Conservation (phyloP, 2,113 vertebrate species). For the Nerophis ophidion region DNA sequence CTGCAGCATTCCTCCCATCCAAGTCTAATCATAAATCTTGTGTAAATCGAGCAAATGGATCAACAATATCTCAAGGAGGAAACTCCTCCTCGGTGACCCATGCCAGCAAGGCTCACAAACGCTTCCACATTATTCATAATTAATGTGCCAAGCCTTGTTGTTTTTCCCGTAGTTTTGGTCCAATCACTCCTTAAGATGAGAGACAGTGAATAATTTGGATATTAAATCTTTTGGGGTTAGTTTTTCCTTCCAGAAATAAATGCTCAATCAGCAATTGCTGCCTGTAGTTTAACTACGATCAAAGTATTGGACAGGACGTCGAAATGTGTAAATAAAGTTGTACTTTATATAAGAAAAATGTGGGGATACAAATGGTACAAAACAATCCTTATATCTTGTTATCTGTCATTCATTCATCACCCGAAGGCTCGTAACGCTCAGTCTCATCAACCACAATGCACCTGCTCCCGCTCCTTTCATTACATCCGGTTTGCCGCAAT, state of each 20-base stretch:
- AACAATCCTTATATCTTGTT: too few relatives aligned
- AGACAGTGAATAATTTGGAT: constrained; percentile 48
- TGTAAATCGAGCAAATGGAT: not conserved
- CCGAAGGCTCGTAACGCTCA: too few relatives aligned
- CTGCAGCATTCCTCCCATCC: not conserved
- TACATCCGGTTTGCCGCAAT: too few relatives aligned
- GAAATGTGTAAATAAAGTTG: too few relatives aligned
- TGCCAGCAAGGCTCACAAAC: constrained; percentile 37
- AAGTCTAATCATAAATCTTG: not conserved
- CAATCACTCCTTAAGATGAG: constrained; percentile 4
- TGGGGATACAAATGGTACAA: too few relatives aligned
- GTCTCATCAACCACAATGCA: too few relatives aligned
- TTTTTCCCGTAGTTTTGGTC: constrained; percentile 19
- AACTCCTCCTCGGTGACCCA: constrained; percentile 32
- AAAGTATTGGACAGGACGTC: too few relatives aligned
- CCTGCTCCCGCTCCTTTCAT: too few relatives aligned
- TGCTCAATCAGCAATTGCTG: constrained; percentile 46
- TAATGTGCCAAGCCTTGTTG: constrained; percentile 37
- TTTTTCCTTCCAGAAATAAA: constrained; percentile 22
- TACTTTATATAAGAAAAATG: too few relatives aligned
- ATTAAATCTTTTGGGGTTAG: constrained; percentile 20
- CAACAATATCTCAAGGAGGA: constrained; percentile 9
- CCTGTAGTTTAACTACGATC: too few relatives aligned
- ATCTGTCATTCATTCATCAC: too few relatives aligned
- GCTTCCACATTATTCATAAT: constrained; percentile 49